Conservation (phyloP, 2,113 vertebrate genomes). For the Chitala chitala region DNA sequence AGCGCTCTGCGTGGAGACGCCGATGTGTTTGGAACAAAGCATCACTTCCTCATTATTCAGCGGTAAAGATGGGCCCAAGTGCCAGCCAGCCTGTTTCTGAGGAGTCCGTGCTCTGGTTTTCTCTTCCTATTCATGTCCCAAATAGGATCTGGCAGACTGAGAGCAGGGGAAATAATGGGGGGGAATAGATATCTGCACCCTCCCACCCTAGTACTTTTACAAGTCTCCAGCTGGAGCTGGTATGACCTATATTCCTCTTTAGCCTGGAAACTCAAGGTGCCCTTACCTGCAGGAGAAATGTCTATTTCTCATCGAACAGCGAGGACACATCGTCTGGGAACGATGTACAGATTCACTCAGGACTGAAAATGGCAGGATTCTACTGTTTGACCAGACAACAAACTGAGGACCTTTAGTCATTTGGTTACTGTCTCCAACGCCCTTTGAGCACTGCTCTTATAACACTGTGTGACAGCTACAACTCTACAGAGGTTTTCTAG, state of each 20-base stretch:
- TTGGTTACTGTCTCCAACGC: not conserved
- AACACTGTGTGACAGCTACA: too few species aligned
- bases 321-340: not conserved
- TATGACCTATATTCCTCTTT: not conserved
- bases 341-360: not conserved
- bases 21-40: not conserved
- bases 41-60: not conserved
- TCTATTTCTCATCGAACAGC: not conserved
- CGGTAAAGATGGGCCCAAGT: not conserved
- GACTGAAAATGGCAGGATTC: not conserved
- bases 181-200: not conserved
- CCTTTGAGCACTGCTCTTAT: too few species aligned
- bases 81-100: not conserved
- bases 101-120: constrained; percentile 1
- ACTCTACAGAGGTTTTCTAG: too few species aligned
- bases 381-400: not conserved
- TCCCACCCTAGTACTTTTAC: not conserved
- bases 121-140: not conserved
- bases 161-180: not conserved
- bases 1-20: not conserved
- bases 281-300: constrained; percentile 10
- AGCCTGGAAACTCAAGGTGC: constrained; percentile 3
- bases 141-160: not conserved
- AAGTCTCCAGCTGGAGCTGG: constrained; percentile 9
- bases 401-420: not conserved